A percentile compares a stretch with the other conserved stretches of the same genome.
Evolutionary conservation across 2,113 vertebrate species (phyloP).

Genomic region (Hepsetus odoe): DNA sequence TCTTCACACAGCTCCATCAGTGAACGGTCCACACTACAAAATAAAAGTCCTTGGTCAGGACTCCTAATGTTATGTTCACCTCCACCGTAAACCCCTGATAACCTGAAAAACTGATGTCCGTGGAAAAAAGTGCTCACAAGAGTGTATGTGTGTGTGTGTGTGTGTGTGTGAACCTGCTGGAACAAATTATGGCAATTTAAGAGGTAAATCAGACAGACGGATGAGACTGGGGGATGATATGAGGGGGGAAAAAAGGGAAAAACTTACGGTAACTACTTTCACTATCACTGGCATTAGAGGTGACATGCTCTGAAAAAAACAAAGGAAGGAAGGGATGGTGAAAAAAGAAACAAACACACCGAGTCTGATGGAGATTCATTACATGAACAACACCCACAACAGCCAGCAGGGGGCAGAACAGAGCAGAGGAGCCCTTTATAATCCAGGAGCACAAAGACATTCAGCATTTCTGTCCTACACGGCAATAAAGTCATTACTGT

Average conservation of each 20-base stretch:
- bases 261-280: constrained; percentile 99
- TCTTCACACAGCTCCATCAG: too few species aligned
- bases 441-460: too few species aligned
- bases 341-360: constrained; percentile 37
- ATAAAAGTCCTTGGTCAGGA: too few species aligned
- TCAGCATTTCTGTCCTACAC: too few species aligned
- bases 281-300: constrained; percentile 99
- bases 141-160: constrained; percentile 1
- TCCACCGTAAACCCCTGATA: too few species aligned
- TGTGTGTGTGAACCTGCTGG: neutral
- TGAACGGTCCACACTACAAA: too few species aligned
- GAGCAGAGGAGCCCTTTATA: neutral
- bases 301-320: constrained; percentile 95
- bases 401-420: constrained; percentile 11
- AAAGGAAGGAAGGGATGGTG: constrained; percentile 62
- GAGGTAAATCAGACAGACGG: neutral
- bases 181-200: neutral
- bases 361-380: constrained; percentile 6
- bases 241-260: constrained; percentile 56
- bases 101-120: too few species aligned
- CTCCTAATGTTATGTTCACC: too few species aligned
- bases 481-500: too few species aligned
- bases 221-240: constrained; percentile 43
- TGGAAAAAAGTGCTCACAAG: neutral
- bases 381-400: neutral